A percentile compares a stretch with the other conserved stretches of the same genome.
Conservation (phyloP, 2,888 invertebrate genomes). For the Salpingus planirostris region DNA sequence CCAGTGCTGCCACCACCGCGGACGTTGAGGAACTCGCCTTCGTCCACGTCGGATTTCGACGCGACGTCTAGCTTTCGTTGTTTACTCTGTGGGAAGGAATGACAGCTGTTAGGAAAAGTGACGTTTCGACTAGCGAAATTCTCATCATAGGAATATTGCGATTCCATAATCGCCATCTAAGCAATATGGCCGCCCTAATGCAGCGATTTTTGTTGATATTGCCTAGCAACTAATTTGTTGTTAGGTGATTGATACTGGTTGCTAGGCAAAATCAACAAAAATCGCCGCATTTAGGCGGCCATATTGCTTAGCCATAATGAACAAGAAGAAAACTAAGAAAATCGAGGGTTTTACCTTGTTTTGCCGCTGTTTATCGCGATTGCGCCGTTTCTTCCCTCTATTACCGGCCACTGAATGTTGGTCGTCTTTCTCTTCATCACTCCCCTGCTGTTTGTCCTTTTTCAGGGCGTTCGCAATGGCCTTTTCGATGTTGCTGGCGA, state of each 20-base stretch:
- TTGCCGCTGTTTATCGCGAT: conserved; percentile 48
- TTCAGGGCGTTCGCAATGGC: conserved; percentile 65
- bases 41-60: conserved; percentile 49
- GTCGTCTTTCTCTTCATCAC: conserved; percentile 39
- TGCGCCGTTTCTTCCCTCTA: conserved; percentile 50
- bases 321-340: too few species aligned
- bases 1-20: conserved; percentile 71
- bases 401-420: too few species aligned
- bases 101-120: conserved; percentile 10
- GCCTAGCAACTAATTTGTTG: too few species aligned
- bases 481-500: conserved; percentile 70
- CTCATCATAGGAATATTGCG: background rate
- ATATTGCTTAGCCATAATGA: too few species aligned
- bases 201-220: too few species aligned
- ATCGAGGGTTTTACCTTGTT: too few species aligned
- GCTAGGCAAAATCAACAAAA: too few species aligned
- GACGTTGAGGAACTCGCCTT: conserved; percentile 72
- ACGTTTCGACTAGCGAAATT: background rate
- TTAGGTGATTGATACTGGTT: too few species aligned
- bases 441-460: conserved; percentile 47
- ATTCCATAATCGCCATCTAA: too few species aligned
- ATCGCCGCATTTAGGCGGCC: too few species aligned
- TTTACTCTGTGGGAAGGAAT: conserved; percentile 20
- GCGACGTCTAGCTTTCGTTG: conserved; percentile 41
- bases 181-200: too few species aligned